Conservation (phyloP, 2,797 vertebrate species). For the Siniperca undulata region DNA sequence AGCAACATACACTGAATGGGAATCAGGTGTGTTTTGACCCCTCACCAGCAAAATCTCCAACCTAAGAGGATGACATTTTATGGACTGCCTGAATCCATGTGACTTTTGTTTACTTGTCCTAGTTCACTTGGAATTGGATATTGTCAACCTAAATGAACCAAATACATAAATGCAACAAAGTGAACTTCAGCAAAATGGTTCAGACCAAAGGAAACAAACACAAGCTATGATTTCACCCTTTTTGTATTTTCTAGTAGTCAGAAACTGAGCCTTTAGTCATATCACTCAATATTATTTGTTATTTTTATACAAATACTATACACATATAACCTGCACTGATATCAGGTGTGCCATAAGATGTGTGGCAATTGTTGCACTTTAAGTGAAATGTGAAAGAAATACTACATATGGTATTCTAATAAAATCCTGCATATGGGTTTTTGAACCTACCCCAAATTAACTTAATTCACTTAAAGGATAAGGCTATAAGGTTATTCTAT, state of each 20-base stretch:
- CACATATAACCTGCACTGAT: background rate
- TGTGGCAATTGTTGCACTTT: no score
- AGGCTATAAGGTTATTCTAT: no score
- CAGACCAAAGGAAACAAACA: background rate
- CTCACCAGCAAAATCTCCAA: background rate
- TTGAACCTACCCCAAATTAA: no score
- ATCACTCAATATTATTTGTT: background rate
- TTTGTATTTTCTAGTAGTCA: conserved; percentile 1
- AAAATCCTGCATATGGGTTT: background rate
- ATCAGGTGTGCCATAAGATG: no score
- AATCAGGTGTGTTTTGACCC: conserved; percentile 14
- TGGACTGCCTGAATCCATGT: conserved; percentile 10
- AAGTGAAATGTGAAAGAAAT: no score
- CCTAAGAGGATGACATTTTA: conserved; percentile 15
- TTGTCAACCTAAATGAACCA: conserved; percentile 7
- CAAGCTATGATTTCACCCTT: background rate
- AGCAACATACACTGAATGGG: background rate
- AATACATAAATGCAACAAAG: conserved; percentile 23
- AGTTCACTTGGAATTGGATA: conserved; percentile 3
- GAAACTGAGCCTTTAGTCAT: background rate
- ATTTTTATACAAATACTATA: background rate
- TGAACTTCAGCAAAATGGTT: background rate
- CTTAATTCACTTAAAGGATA: no score
- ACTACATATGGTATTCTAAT: background rate
- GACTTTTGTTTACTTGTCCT: background rate